Conservation (phyloP, 30 jellyfish, hydroid and myxozoan genomes). For the Clytia hemisphaerica region DNA sequence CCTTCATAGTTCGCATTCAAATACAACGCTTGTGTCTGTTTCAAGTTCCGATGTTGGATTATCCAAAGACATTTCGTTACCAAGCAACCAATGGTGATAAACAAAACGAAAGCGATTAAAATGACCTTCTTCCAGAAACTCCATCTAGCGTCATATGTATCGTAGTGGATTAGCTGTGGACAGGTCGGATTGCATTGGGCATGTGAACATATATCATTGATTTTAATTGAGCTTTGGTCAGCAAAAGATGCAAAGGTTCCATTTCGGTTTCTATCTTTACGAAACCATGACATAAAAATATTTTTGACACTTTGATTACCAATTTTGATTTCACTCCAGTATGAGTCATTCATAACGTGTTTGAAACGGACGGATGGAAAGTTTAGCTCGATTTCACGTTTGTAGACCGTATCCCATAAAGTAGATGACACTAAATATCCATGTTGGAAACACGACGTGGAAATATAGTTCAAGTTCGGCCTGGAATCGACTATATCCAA, state of each 20-base stretch:
- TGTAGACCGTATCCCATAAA: constrained; percentile 52
- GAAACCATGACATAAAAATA: constrained; percentile 35
- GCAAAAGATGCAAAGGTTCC: not conserved
- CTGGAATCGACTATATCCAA: constrained; percentile 27
- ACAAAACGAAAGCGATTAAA: not conserved
- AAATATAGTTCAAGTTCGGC: constrained; percentile 42
- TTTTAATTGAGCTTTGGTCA: not conserved
- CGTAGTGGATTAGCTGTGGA: constrained; percentile 15
- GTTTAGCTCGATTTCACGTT: constrained; percentile 34
- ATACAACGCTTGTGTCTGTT: constrained; percentile 25
- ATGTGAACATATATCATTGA: constrained; percentile 36
- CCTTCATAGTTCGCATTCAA: not conserved
- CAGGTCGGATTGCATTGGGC: constrained; percentile 91
- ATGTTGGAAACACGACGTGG: constrained; percentile 79
- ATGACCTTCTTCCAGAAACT: not conserved
- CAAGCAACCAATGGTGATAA: not conserved
- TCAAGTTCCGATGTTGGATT: constrained; percentile 5
- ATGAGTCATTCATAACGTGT: constrained; percentile 41
- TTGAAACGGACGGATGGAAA: constrained; percentile 43
- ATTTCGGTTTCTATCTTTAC: not conserved
- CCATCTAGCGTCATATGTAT: not conserved
- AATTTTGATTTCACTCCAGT: constrained; percentile 34
- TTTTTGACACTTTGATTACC: constrained; percentile 39
- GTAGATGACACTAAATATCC: constrained; percentile 65
- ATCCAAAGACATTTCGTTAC: constrained; percentile 24